Base-by-base conservation (phyloP, 37 sponge, comb jelly and placozoan species). In the Aplysina aerophoba region DNA sequence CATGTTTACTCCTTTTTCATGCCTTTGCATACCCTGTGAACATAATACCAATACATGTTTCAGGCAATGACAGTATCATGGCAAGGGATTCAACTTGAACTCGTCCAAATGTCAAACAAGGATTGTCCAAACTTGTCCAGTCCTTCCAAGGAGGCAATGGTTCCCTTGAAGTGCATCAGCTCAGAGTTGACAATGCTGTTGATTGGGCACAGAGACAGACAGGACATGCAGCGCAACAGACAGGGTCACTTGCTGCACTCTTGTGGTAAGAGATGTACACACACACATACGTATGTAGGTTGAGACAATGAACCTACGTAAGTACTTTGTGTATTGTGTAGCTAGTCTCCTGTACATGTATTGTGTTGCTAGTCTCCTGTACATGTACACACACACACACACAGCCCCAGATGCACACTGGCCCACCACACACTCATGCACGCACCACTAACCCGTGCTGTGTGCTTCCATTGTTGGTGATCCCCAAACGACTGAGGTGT, bases 401-500 rank as follows among this genome's bases (percentile, higher is more conserved):
- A 77, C n/a, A 77, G 50, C 0, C 50, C 5, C 74, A 73, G 37
- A 12, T 35, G 4, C 25, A 4, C 37, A 59, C 28, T 3, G 35
- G 59, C 63, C 65, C 5, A 24, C 24, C 65, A 12, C 65, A 3
- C 65, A 63, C 65, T 5, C 39, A 44, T n/a, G n/a, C n/a, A n/a
- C n/a, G n/a, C n/a, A n/a, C n/a, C 27, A 68, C 83, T 58, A 71
- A 94, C 95, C 95, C 95, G 41, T 94, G 95, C 57, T 87, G 90
- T 37, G 95, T 87, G 81, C 93, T 91, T 67, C 95, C 95, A 89
- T 94, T 91, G 82, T 94, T 91, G 27, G 92, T 85, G 73, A 94
- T 91, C 20, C 85, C 87, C 15, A 84, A 62, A 21, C 50, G 59
- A 0, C n/a, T 69, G 24, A 96, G 68, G 40, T 85, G 84, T 38